Evolutionary conservation across 2,797 vertebrate genomes (phyloP), one percentile per base, ranked within the genome.

Genomic region (Adelosebastes latens): DNA sequence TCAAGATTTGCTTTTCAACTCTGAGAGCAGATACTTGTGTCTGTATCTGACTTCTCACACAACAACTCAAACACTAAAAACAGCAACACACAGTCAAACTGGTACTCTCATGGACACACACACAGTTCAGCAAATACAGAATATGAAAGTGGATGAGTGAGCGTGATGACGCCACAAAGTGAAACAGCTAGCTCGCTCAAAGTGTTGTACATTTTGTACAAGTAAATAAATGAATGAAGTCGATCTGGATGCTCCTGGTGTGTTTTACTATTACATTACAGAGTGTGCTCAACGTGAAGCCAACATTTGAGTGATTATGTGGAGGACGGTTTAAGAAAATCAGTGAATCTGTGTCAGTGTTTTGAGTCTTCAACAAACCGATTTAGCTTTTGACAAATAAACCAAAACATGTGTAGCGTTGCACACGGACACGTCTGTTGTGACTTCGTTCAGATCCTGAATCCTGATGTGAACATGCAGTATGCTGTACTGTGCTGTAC

Each of bases 391-490:
- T 71, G 20, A 71, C 36, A 83, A 82, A 81, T 27, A 59, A 86
- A 87, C 70, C 36, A 72, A 77, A 83, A 34, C 11, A 58, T 39
- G 34, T 81, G 46, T 67, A 65, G 58, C 18, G 32, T 8, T 58
- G 61, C 75, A 81, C 73, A 80, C 64, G 74, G 27, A 78, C 13
- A 59, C 16, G 29, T 70, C 39, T 86, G 80, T 27, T 80, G 75
- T 85, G 77, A 84, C 78, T 78, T 68, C 77, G 70, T 88, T 81
- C 70, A 70, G 75, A 89, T 88, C 78, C 69, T 36, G 18, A 82
- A 79, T 73, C 83, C 84, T 91, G 85, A 90, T 89, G 88, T 91
- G 87, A 93, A 79, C 84, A 68, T 75, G 49, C 88, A 84, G 75
- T 86, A 58, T 81, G 31, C 79, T 75, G 68, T 87, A 79, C 81